Evolutionary conservation across 2,113 vertebrate species (phyloP).

Genomic region (Chamaetylas fuelleborni): DNA sequence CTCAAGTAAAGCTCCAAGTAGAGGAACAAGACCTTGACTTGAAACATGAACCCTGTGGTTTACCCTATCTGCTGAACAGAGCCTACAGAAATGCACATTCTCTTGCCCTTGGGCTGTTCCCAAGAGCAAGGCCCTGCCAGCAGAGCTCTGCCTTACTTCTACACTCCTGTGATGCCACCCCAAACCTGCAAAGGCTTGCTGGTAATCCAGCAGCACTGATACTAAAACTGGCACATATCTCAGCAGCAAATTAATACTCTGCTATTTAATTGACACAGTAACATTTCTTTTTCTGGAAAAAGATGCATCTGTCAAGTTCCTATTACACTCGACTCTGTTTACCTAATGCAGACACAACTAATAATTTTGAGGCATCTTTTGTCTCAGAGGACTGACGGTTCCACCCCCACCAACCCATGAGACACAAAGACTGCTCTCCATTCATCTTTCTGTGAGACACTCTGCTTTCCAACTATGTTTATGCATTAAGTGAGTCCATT

Average conservation of each 20-base stretch:
- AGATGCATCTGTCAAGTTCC: neutral
- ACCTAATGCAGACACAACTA: neutral
- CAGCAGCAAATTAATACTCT: neutral
- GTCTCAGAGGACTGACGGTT: neutral
- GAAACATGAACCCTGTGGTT: neutral
- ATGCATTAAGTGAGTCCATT: neutral
- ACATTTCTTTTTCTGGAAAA: neutral
- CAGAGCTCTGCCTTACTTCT: rapidly evolving
- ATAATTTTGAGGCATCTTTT: neutral
- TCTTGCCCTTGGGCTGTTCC: neutral
- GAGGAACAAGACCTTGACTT: neutral
- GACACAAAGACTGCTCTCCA: neutral
- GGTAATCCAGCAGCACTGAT: neutral
- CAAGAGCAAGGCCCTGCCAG: rapidly evolving
- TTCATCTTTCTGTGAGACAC: neutral
- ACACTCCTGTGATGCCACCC: rapidly evolving
- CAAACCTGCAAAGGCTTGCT: neutral
- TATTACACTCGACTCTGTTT: neutral
- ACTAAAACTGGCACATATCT: neutral
- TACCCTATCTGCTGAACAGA: neutral
- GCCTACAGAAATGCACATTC: rapidly evolving
- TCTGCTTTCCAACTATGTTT: neutral
- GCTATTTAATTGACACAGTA: neutral
- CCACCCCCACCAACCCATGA: neutral
- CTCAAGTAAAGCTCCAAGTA: neutral